Evolutionary conservation across 1,140 invertebrate species (phyloP).

Genomic region (Drosophila kepulauana): DNA sequence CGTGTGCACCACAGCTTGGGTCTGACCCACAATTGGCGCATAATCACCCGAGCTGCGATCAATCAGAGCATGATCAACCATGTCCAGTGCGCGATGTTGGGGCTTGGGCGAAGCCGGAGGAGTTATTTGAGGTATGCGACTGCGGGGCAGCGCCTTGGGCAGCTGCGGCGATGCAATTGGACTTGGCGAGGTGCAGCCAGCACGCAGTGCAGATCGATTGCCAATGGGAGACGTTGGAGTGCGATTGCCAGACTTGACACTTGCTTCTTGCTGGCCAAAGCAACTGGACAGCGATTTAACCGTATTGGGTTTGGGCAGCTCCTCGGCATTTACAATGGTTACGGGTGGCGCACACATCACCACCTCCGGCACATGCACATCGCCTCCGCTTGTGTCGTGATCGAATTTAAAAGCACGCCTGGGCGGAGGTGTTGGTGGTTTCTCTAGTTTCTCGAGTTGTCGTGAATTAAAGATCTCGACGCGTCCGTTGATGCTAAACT

Average conservation of each 20-base stretch:
- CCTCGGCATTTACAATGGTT: conserved; percentile 76
- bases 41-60: conserved; percentile 63
- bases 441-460: conserved; percentile 57
- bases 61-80: conserved; percentile 60
- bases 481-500: conserved; percentile 78
- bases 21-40: conserved; percentile 64
- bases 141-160: conserved; percentile 70
- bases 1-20: conserved; percentile 65
- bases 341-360: conserved; percentile 75
- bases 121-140: conserved; percentile 78
- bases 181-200: conserved; percentile 5
- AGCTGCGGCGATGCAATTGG: conserved; percentile 19
- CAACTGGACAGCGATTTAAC: conserved; percentile 78
- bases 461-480: conserved; percentile 82
- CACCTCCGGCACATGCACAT: conserved; percentile 53
- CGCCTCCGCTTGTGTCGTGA: conserved; percentile 3
- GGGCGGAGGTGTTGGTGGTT: conserved; percentile 60
- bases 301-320: conserved; percentile 79
- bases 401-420: conserved; percentile 49
- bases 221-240: neutral
- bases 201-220: neutral
- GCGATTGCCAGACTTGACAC: neutral
- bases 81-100: conserved; percentile 43
- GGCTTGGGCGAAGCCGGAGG: conserved; percentile 71
- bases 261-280: conserved; percentile 43